Base-by-base conservation (phyloP, 2,888 invertebrate genomes). In the Dynastes grantii region DNA sequence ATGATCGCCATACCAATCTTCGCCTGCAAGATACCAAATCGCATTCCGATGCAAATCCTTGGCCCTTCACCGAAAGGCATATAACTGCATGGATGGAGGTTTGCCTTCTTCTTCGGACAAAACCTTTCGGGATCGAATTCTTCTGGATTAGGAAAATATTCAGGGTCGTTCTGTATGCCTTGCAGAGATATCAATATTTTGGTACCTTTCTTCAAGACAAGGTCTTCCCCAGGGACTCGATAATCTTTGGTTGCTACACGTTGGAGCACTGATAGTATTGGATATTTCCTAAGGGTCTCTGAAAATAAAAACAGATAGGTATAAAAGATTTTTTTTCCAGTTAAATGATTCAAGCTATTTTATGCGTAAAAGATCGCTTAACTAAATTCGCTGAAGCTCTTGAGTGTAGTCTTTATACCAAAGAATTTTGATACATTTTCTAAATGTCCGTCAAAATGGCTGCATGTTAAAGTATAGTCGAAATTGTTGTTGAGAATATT, bases 51-150 rank as follows among this genome's bases (percentile, higher is more conserved):
- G 40, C 78, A 78, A 29, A 75, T 75, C 22, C 78, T 75, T 1
- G 78, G 78, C 3, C 78, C 78, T 65, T 78, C 78, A 0, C 78
- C 78, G 65, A 78, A 78, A 4, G 78, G 78, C 51, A 78, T 32
- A n/a, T 40, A 78, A 6, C 65, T 58, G 40, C 29, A 67, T 13
- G 75, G 29, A 27, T 75, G 78, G 13, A 64, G 63, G 29, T 64
- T 65, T 1, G 53, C 67, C 29, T 78, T 78, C 6, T 75, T 76
- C 27, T 75, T 58, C 22, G 71, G 51, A 3, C 55, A 27, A 37
- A 78, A 78, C 11, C 75, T 49, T 0, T 78, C 78, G 16, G 78
- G 78, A 73, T 78, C 64, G 55, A 78, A 78, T n/a, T 22, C 27
- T 53, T 65, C 75, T 22, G 78, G 75, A 51, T 78, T 40, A 4